Percentiles rank a stretch among this genome's conserved stretches.
phyloP scores from a whole-genome alignment of 2,113 vertebrate species.

The Tragelaphus scriptus region DNA sequence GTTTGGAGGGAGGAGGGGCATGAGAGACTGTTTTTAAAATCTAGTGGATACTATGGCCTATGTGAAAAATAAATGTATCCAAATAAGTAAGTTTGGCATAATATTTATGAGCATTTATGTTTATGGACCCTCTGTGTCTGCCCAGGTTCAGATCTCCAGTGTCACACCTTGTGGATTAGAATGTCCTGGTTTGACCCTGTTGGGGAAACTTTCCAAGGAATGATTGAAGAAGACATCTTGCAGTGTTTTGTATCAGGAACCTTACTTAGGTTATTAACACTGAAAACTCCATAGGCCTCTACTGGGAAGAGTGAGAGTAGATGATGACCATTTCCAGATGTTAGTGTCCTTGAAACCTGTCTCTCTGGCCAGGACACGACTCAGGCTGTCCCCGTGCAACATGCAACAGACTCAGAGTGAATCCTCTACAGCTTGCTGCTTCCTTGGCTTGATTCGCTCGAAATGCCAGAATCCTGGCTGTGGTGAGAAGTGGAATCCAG shows the following conservation, averaged over 20 bases:
- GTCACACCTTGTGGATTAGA: not conserved
- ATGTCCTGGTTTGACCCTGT: slow-evolving; percentile 25
- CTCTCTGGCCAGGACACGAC: not conserved
- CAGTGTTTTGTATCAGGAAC: slow-evolving; percentile 11
- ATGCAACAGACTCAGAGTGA: not conserved
- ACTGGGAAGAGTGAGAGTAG: not conserved
- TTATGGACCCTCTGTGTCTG: not conserved
- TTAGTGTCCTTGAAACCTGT: not conserved
- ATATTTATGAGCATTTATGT: not conserved
- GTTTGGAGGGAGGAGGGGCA: not conserved
- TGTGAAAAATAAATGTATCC: not conserved
- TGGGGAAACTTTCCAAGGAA: not conserved
- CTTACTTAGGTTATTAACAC: slow-evolving; percentile 34
- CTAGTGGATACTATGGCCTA: not conserved
- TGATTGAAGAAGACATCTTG: slow-evolving; percentile 17
- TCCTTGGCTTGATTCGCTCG: not conserved
- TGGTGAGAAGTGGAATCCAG: not conserved
- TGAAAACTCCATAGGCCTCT: not conserved
- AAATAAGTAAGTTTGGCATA: not conserved
- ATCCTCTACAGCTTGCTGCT: not conserved
- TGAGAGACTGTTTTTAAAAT: not conserved
- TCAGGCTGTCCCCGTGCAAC: not conserved
- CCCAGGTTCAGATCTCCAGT: not conserved
- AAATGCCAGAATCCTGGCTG: not conserved
- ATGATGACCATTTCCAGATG: not conserved